Base-by-base conservation (phyloP, 2,888 invertebrate species). In the Stenoptilia bipunctidactyla region DNA sequence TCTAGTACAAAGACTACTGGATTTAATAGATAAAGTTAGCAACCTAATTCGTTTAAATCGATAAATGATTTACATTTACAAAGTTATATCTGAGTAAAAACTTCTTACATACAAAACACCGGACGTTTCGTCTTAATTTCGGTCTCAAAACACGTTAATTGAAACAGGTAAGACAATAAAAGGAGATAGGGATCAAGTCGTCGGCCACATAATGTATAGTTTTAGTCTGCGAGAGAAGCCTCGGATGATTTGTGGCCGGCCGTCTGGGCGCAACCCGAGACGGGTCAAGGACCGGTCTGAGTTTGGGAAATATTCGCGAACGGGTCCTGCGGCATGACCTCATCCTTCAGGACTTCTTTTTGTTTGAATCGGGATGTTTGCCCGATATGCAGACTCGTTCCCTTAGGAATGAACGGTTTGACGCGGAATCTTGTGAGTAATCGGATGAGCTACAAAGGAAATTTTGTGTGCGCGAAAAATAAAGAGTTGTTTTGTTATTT, bases 231-330 rank as follows among this genome's bases (percentile, higher is more conserved):
- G 20, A 20, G 20, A 8, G 4, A 5, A 5, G 4, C 8, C 20
- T 20, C 20, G 20, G 20, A 20, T 20, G 20, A 20, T 20, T 20
- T 20, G 20, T 20, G 20, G 20, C 20, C 3, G n/a, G 53, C 50
- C 51, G 56, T 55, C 55, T 55, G 61, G 56, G 55, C 10, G 66
- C 64, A 67, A 61, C 61, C 60, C 61, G 63, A 52, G 49, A 46
- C 50, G 43, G 75, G 77, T 77, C 79, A 75, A 74, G 70, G 75
- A 82, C 82, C 82, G 82, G 79, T 77, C 72, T 68, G 66, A 53
- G 59, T 58, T 64, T 73, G 61, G 73, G 68, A 72, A 70, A 73
- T 68, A 67, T 75, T 69, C 63, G 62, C 55, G 45, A 60, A 55
- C 61, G 62, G 45, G 43, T 47, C 60, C 45, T 52, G 49, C 54